Conservation (phyloP, 2,888 invertebrate species). For the Ophion obscuratus region DNA sequence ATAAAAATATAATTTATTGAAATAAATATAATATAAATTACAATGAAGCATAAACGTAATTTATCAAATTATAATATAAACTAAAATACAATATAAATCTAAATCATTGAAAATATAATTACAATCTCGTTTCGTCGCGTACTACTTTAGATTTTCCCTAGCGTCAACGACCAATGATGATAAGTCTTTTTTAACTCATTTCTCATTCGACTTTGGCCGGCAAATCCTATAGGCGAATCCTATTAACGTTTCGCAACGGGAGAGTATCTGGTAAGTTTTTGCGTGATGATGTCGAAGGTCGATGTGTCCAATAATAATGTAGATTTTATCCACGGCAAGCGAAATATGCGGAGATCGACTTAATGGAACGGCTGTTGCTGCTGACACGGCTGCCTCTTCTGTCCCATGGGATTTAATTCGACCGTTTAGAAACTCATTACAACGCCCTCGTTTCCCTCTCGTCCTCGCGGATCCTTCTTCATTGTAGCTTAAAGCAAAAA, state of each 20-base stretch:
- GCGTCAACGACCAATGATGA: too few species aligned
- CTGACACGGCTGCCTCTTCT: conserved; percentile 45
- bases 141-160: too few species aligned
- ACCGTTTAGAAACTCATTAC: conserved; percentile 61
- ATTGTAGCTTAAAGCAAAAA: conserved; percentile 27
- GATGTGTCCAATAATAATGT: conserved; percentile 36
- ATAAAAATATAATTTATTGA: too few species aligned
- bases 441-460: conserved; percentile 29
- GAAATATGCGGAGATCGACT: conserved; percentile 45
- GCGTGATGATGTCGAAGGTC: neutral
- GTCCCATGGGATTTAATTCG: conserved; percentile 38
- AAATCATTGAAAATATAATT: conserved; percentile 6
- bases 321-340: conserved; percentile 32
- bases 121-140: too few species aligned
- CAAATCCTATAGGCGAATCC: neutral
- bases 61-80: neutral
- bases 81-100: neutral
- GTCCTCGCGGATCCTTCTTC: conserved; percentile 1
- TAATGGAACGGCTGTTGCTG: conserved; percentile 64
- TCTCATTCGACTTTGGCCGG: neutral
- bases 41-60: too few species aligned
- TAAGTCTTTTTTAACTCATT: neutral
- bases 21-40: neutral
- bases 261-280: conserved; percentile 5
- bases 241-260: neutral